Evolutionary conservation across 2,888 invertebrate species (phyloP).

Genomic region (Thecocarcelia acutangulata): DNA sequence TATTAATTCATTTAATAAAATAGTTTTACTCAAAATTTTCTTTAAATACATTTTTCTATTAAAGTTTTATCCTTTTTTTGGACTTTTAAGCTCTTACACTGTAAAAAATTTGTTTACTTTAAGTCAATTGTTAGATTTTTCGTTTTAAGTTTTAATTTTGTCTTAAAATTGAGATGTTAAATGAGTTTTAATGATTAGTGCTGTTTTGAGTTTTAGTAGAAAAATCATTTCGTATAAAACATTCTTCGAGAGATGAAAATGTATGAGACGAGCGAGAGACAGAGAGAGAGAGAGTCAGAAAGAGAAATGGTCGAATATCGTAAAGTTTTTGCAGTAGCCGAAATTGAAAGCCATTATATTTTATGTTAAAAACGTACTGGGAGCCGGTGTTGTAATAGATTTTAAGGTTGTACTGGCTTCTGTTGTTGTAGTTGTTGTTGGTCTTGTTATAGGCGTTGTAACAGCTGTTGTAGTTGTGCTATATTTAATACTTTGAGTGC

Average conservation of each 20-base stretch:
- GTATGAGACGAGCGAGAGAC: not conserved
- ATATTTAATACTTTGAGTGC: not conserved
- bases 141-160: conserved; percentile 36
- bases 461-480: not conserved
- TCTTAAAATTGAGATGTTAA: not conserved
- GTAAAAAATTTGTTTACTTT: conserved; percentile 46
- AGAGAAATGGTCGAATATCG: too few species aligned
- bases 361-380: conserved; percentile 64
- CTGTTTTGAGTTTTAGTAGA: conserved; percentile 18
- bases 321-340: not conserved
- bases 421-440: conserved; percentile 45
- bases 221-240: conserved; percentile 2
- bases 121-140: conserved; percentile 28
- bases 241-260: conserved; percentile 47
- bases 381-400: conserved; percentile 56
- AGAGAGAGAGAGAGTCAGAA: not conserved
- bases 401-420: not conserved
- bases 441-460: conserved; percentile 31
- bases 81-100: conserved; percentile 42
- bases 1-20: too few species aligned
- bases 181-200: conserved; percentile 18
- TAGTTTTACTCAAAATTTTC: too few species aligned
- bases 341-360: conserved; percentile 31
- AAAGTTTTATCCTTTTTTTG: too few species aligned
- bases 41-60: too few species aligned